phyloP scores from a whole-genome alignment of 2,888 invertebrate genomes.

The Hydroisotoma schaefferi region DNA sequence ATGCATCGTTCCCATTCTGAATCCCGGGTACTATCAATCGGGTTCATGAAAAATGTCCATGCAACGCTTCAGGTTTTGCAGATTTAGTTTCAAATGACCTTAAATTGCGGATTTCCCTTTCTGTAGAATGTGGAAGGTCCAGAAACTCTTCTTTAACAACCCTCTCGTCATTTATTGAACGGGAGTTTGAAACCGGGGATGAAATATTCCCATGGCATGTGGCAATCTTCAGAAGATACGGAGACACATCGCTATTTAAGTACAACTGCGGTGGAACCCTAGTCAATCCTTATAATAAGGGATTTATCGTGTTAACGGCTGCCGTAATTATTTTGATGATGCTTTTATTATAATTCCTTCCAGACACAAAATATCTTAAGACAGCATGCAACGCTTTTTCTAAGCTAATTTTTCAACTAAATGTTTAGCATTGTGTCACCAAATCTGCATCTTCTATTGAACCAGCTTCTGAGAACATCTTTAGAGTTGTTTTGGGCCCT shows the following conservation, averaged over 20 bases:
- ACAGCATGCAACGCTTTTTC: not conserved
- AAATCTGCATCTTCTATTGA: slow-evolving; percentile 29
- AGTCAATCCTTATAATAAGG: slow-evolving; percentile 36
- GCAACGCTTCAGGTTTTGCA: no score
- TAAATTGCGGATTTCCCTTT: not conserved
- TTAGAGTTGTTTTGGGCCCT: slow-evolving; percentile 34
- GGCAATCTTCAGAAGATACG: slow-evolving; percentile 33
- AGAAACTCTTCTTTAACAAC: slow-evolving; percentile 33
- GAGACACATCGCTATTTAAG: slow-evolving; percentile 22
- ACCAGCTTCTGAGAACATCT: slow-evolving; percentile 18
- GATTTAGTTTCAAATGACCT: not conserved
- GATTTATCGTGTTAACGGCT: slow-evolving; percentile 35
- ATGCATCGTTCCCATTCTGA: no score
- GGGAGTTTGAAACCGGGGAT: slow-evolving; percentile 32
- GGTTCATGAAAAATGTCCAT: not conserved
- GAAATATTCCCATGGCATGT: slow-evolving; percentile 42
- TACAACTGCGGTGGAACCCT: slow-evolving; percentile 37
- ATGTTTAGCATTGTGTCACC: slow-evolving; percentile 33
- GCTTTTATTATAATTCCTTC: not conserved
- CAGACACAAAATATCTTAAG: not conserved
- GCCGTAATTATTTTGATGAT: slow-evolving; percentile 4
- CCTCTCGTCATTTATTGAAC: slow-evolving; percentile 36
- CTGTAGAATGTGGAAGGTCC: slow-evolving; percentile 35
- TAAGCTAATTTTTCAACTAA: not conserved
- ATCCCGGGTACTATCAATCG: no score